Evolutionary conservation across 2,113 vertebrate genomes (phyloP).

Genomic region (Xiphophorus maculatus): DNA sequence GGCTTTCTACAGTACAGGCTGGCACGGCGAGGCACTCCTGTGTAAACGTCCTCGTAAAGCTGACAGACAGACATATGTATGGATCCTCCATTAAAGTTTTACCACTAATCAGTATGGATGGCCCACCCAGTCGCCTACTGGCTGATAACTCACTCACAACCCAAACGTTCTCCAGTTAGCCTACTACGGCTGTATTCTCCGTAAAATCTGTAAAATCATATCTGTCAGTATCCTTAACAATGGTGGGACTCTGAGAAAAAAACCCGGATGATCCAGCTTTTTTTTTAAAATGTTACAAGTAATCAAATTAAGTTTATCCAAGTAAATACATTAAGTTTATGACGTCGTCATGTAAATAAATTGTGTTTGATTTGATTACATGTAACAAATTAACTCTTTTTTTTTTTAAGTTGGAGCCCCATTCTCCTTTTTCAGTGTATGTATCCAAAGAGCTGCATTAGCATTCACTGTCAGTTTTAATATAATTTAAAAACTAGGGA

Average conservation of each 20-base stretch:
- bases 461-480: neutral
- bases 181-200: conserved; percentile 8
- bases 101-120: conserved; percentile 78
- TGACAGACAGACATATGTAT: conserved; percentile 78
- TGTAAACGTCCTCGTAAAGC: conserved; percentile 73
- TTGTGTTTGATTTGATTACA: too few species aligned
- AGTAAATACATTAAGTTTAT: too few species aligned
- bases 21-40: conserved; percentile 58
- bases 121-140: conserved; percentile 43
- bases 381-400: too few species aligned
- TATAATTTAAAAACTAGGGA: too few species aligned
- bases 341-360: too few species aligned
- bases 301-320: too few species aligned
- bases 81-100: conserved; percentile 76
- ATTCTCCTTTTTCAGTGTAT: too few species aligned
- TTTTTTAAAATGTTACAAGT: too few species aligned
- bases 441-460: neutral
- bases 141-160: conserved; percentile 38
- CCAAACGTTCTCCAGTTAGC: conserved; percentile 4
- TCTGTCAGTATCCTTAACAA: neutral
- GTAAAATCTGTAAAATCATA: neutral
- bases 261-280: too few species aligned
- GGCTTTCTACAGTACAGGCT: conserved; percentile 58
- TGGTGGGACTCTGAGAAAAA: too few species aligned
- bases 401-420: too few species aligned